These are phyloP conservation scores for Pyrrhosoma nymphula DNA, from an alignment of 2,888 invertebrate genomes.

Conservation along the genomic window DNA sequence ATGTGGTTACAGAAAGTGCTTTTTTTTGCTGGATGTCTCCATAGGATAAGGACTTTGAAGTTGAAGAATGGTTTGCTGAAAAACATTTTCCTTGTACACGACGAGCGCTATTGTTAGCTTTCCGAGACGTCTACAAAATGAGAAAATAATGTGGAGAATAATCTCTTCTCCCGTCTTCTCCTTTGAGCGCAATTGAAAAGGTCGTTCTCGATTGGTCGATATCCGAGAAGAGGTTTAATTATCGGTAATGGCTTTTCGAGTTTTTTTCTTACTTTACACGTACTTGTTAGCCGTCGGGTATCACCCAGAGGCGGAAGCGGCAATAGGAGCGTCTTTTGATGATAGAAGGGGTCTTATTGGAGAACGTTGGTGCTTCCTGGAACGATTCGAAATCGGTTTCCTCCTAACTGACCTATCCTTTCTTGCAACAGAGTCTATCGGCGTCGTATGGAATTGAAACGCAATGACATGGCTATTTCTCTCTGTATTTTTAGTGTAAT, in stretches of 20 bases:
- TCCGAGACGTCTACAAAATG: not conserved
- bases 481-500: too few species aligned
- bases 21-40: not conserved
- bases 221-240: constrained; percentile 43
- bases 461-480: too few species aligned
- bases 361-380: not conserved
- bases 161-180: not conserved
- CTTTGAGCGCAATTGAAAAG: not conserved
- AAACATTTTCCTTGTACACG: not conserved
- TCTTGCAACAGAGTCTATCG: not conserved
- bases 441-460: too few species aligned
- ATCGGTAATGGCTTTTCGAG: constrained; percentile 23
- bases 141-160: not conserved
- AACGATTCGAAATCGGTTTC: not conserved
- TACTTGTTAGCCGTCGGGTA: too few species aligned
- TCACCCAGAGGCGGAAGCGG: not conserved
- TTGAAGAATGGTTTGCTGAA: not conserved
- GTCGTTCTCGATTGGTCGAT: not conserved
- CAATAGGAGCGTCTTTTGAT: not conserved
- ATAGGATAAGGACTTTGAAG: not conserved
- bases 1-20: too few species aligned
- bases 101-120: not conserved
- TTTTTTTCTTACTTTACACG: not conserved
- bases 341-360: not conserved
- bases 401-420: not conserved